These are phyloP conservation scores for Lochmaea capreae DNA, from an alignment of 2,888 invertebrate genomes.

Conservation along the genomic window DNA sequence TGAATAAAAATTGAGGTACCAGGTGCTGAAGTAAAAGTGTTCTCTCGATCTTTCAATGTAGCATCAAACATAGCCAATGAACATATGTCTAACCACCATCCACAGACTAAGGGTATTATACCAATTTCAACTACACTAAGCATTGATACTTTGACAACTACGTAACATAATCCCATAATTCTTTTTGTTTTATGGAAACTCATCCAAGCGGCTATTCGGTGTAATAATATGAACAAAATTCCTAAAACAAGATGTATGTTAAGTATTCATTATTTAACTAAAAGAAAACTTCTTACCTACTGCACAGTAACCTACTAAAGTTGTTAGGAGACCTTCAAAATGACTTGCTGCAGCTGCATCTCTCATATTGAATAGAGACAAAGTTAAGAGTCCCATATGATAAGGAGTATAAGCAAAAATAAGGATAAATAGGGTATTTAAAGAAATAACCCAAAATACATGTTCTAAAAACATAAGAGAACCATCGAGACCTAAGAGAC, in stretches of 20 bases:
- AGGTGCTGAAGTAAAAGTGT: constrained; percentile 89
- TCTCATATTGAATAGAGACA: constrained; percentile 77
- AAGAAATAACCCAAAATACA: constrained; percentile 98
- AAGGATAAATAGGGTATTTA: constrained; percentile 96
- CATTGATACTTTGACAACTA: constrained; percentile 91
- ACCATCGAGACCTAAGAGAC: constrained; percentile 94
- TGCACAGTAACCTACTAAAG: constrained; percentile 92
- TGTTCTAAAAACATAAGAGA: constrained; percentile 97
- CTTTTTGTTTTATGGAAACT: constrained; percentile 84
- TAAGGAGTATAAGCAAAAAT: constrained; percentile 98
- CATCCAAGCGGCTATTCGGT: constrained; percentile 84
- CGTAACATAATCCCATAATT: constrained; percentile 92
- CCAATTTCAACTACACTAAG: constrained; percentile 97
- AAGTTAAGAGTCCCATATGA: constrained; percentile 90
- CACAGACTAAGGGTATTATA: constrained; percentile 94
- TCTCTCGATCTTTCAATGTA: constrained; percentile 86
- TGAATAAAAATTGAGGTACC: constrained; percentile 98
- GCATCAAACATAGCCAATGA: constrained; percentile 93
- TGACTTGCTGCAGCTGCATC: constrained; percentile 80
- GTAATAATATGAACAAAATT: constrained; percentile 81
- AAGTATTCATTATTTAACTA: background rate
- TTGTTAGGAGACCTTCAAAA: constrained; percentile 93
- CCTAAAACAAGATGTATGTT: constrained; percentile 59
- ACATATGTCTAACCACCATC: constrained; percentile 99
- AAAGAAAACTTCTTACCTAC: constrained; percentile 68